phyloP scores from a whole-genome alignment of 2,888 invertebrate species.

The Escarpia spicata region DNA sequence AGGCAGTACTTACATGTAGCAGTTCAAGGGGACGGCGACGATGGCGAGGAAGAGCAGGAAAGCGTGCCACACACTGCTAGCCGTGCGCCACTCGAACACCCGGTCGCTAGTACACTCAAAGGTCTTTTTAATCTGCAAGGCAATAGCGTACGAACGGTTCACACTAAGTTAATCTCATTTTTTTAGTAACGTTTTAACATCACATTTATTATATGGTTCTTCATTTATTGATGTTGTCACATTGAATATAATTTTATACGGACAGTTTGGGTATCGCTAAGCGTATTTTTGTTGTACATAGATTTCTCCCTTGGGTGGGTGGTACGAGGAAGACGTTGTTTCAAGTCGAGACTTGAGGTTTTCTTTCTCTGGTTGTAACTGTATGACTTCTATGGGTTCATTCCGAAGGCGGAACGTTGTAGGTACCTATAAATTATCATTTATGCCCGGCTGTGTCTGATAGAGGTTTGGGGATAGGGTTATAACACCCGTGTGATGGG shows the following conservation, averaged over 20 bases:
- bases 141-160: neutral
- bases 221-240: neutral
- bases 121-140: neutral
- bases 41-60: constrained; percentile 35
- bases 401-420: too few relatives aligned
- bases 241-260: neutral
- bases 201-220: neutral
- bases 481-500: too few relatives aligned
- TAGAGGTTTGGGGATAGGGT: too few relatives aligned
- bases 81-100: constrained; percentile 28
- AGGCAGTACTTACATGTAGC: constrained; percentile 30
- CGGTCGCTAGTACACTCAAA: constrained; percentile 19
- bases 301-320: neutral
- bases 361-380: too few relatives aligned
- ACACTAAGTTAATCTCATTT: neutral
- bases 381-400: too few relatives aligned
- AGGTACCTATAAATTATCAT: too few relatives aligned
- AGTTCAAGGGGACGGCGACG: constrained; percentile 30
- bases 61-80: constrained; percentile 31
- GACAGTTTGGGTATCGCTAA: too few relatives aligned
- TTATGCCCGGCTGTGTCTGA: too few relatives aligned
- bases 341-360: too few relatives aligned
- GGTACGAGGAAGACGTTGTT: too few relatives aligned
- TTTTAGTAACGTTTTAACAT: neutral
- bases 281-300: neutral